Evolutionary conservation across 2,113 vertebrate species (phyloP), one percentile per base, ranked within the genome.

Genomic region (Litocranius walleri): DNA sequence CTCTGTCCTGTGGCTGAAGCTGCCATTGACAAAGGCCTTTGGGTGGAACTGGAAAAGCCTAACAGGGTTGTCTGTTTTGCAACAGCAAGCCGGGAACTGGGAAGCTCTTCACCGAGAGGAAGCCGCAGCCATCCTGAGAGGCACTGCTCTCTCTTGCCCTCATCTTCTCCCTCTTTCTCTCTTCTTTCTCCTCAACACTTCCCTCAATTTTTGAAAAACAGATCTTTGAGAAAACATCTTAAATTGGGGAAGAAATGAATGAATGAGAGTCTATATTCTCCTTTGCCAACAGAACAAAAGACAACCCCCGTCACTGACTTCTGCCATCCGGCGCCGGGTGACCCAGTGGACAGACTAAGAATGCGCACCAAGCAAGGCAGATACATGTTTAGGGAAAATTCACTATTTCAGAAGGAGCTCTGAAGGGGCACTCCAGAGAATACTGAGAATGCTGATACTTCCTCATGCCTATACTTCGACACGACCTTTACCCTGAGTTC

Each of bases 381-480:
- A 64, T 7, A 16, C 3, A 6, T 8, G 7, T 81, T 1, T 2
- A 27, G 84, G 64, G 29, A 57, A 54, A 94, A 61, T 19, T 40
- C 15, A 19, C 0, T 25, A 2, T 33, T 56, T 96, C 74, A 59
- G 36, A 95, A 54, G 59, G 43, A 77, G 90, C 43, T 7, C 36
- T 12, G 57, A 30, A 61, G 36, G 16, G 50, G 29, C 29, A n/a
- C 52, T 62, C 61, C 36, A 6, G 13, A 27, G 45, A 19, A 56
- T 0, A 8, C 45, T 9, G 7, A 21, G 45, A 62, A 64, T 6
- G 45, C 30, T 0, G 10, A 59, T 0, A 21, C 30, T 30, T 33
- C 15, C 56, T 56, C 25, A 8, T 0, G 15, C 48, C 15, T 40
- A 2, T 1, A n/a, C 57, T 74, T n/a, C 0, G 9, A 29, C 48